Base-by-base conservation (phyloP, 2,888 invertebrate genomes). In the Leptinotarsa tumamoca region DNA sequence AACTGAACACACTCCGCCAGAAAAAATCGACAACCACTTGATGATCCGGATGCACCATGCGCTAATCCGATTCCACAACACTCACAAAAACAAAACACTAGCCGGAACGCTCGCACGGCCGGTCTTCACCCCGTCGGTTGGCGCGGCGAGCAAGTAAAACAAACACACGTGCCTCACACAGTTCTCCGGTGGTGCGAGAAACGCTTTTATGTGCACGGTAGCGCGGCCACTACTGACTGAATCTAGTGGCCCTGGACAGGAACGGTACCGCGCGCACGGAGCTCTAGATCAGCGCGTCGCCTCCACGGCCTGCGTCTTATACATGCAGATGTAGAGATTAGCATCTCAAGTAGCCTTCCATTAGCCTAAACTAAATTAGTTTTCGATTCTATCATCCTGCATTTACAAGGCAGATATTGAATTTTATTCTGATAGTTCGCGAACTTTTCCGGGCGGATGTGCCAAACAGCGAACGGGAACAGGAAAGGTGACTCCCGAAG, bases 181-280 rank as follows among this genome's bases (percentile, higher is more conserved):
- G 69, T 69, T 43, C 61, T 17, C 68, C 72, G 75, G 68, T 69
- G 75, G 68, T 75, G 75, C 72, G 75, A 67, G 51, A 63, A 61
- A 51, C 63, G 33, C 67, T 51, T 52, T 33, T 54, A 21, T 54
- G 72, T 75, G 75, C 58, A 58, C 74, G 79, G 80, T 77, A 82
- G 83, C 84, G 82, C 83, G 82, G 80, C 81, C 80, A 82, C 83
- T 82, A 83, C 84, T 84, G 81, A 82, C 84, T 84, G 80, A 81
- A 78, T 79, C 80, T 80, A 79, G 82, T 77, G 77, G 77, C 70
- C 80, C 81, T 80, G 81, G 80, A 82, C 81, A 77, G 72, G 77
- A 79, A 74, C 80, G 80, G 74, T 52, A 52, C 49, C 72, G 76
- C 73, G 76, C 73, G 79, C 78, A 77, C 67, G 49, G 71, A 61